phyloP scores from a whole-genome alignment of 2,113 vertebrate species.

The Ageneiosus marmoratus region DNA sequence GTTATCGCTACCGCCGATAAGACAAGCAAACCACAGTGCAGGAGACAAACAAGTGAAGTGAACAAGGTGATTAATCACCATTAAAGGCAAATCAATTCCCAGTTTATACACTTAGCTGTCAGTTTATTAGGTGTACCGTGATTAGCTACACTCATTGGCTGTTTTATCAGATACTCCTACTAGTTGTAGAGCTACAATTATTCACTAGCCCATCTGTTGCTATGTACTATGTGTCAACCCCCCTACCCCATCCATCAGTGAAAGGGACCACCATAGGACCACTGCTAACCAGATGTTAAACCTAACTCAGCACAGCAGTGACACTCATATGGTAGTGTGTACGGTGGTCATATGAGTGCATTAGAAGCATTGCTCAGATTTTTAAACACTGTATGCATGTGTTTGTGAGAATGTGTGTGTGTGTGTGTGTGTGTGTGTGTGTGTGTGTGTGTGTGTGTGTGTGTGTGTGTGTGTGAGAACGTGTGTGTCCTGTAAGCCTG shows the following conservation, averaged over 20 bases:
- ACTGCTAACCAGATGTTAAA: constrained; percentile 26
- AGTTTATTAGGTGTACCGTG: background rate
- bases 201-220: constrained; percentile 14
- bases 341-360: constrained; percentile 6
- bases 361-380: background rate
- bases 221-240: constrained; percentile 1
- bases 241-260: constrained; percentile 1
- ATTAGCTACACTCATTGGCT: background rate
- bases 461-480: constrained; percentile 42
- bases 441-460: constrained; percentile 24
- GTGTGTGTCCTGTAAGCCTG: constrained; percentile 30
- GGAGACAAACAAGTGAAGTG: constrained; percentile 45
- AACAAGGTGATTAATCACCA: constrained; percentile 59
- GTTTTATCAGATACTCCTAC: constrained; percentile 2
- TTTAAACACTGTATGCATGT: constrained; percentile 45
- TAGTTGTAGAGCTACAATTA: background rate
- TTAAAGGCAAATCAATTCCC: constrained; percentile 41
- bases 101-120: background rate
- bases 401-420: too few relatives aligned
- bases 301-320: background rate
- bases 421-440: constrained; percentile 28
- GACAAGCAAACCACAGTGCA: constrained; percentile 62
- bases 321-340: background rate
- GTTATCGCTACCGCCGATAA: constrained; percentile 59
- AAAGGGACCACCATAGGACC: constrained; percentile 6